Evolutionary conservation across 2,113 vertebrate species (phyloP), one percentile per base, ranked within the genome.

Genomic region (Taxidea taxus): DNA sequence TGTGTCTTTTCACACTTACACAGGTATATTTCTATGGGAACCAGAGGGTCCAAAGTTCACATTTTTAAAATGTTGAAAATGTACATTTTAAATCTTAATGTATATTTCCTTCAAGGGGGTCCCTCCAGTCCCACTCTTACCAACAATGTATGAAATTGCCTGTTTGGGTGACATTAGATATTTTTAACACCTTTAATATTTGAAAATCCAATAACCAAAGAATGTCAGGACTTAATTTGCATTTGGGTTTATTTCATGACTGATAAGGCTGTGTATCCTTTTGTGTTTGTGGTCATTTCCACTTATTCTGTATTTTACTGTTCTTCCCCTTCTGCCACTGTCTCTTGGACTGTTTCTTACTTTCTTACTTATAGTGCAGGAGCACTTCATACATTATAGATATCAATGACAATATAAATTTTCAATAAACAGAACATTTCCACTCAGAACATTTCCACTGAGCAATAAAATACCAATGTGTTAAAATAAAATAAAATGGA

Each of bases 371-470:
- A 29, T 23, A 29, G 29, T 18, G 1, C 37, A 87, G 20, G 13
- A 87, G 2, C 6, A 37, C 54, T 44, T 74, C 39, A 62, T 12
- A 92, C n/a, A 74, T 39, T 9, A 39, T n/a, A 84, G 34, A 51
- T 88, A 42, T 25, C 56, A 58, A 58, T 1, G 3, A 58, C 6
- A 31, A 80, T 42, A 2, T 51, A 95, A 70, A 15, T 66, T 95
- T 96, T 87, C 95, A 90, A 74, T 90, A 88, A 87, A 93, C 18
- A 91, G 51, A 47, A 88, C 60, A 91, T 89, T 77, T 92, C 23
- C 39, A 87, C 5, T 70, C 23, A 89, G 44, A 8, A 44, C 39
- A 44, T 72, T 78, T 27, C 60, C 27, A 29, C 74, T 83, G 74
- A 25, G 54, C 37, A 94, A 70, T 72, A 64, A 82, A 54, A 54